Evolutionary conservation across 2,797 vertebrate genomes (phyloP), one percentile per base, ranked within the genome.

Genomic region (Avahi laniger): DNA sequence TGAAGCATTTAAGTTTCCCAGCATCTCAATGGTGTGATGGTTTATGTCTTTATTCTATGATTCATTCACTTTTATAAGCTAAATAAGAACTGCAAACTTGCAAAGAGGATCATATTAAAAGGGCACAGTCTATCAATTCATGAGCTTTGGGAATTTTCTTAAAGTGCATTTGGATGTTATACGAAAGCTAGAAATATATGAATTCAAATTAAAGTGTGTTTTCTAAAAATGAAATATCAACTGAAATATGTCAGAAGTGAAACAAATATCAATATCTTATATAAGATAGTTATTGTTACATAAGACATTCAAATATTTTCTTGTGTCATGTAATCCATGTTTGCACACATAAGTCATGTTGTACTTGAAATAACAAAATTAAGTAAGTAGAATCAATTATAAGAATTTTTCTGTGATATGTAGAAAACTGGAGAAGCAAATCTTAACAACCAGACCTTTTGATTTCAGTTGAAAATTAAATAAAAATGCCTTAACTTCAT

Each of bases 41-140:
- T 87, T 92, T 92, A 46, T 92, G 48, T 50, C 41, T 93, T 86
- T 78, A 81, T 72, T 52, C 50, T 73, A 59, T 79, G 46, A 91
- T 73, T 91, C n/a, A 91, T 78, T 93, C 20, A 63, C 46, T 69
- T 79, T 52, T 91, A 81, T 50, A 87, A 94, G 59, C 43, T 84
- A 70, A 94, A 48, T 75, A 89, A 22, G 76, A 92, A 63, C 38
- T 63, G 10, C 2, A 88, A 69, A 46, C 7, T 92, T 95, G 33
- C 41, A 96, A 91, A 92, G 15, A 50, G 2, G 8, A 92, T 41
- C 14, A 22, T 38, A 88, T 61, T 69, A 86, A 76, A 89, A 97
- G 30, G n/a, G 13, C 17, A 84, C 20, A 52, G 1, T 35, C 3
- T 52, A 65, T 82, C 26, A 73, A 43, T 61, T 38, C 12, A 67